Percentiles rank a stretch among this genome's conserved stretches.
Conservation (phyloP, 2,888 invertebrate genomes). For the Drosophila ezoana region DNA sequence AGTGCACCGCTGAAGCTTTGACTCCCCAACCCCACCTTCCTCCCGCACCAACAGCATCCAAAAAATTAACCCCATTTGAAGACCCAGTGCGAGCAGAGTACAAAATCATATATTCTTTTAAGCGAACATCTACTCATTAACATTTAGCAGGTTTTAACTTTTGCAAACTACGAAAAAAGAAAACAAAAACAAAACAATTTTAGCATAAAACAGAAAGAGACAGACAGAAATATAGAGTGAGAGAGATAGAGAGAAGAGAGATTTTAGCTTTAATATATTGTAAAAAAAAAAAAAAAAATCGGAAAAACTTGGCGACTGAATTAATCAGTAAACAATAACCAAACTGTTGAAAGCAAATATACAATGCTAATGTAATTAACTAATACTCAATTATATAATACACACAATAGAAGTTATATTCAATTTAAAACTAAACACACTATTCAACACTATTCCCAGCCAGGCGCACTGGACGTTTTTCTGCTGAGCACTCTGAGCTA, state of each 20-base stretch:
- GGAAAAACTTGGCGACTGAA: constrained; percentile 3
- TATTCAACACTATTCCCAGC: not conserved
- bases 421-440: too few relatives aligned
- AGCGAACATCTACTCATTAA: constrained; percentile 50
- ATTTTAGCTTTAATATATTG: constrained; percentile 28
- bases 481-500: constrained; percentile 49
- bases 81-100: constrained; percentile 63
- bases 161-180: not conserved
- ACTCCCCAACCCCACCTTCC: not conserved
- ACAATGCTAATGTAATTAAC: constrained; percentile 5
- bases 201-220: constrained; percentile 3
- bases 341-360: not conserved
- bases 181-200: not conserved
- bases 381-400: constrained; percentile 17
- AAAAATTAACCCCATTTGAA: not conserved
- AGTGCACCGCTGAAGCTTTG: constrained; percentile 47
- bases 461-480: constrained; percentile 15
- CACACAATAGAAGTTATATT: not conserved
- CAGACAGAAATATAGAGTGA: not conserved
- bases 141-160: constrained; percentile 31
- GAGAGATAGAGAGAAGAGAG: constrained; percentile 12
- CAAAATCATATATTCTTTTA: constrained; percentile 49
- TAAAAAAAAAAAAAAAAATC: not conserved
- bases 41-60: not conserved
- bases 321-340: not conserved